phyloP scores from a whole-genome alignment of 2,113 vertebrate genomes.

The Antidorcas marsupialis region DNA sequence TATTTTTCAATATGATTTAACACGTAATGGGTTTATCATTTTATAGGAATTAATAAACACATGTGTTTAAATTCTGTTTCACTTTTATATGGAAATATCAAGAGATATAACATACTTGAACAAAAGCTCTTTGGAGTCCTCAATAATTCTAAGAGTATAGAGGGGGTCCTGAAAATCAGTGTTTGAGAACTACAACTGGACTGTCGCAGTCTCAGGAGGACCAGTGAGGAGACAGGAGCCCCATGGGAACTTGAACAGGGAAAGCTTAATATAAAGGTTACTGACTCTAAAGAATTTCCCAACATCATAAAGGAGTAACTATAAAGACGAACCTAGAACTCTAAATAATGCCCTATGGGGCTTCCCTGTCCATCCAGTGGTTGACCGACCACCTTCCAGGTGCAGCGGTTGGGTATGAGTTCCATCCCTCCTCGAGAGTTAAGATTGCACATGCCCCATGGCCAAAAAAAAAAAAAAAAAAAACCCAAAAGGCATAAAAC shows the following conservation, averaged over 20 bases:
- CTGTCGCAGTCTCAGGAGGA: background rate
- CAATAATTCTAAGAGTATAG: background rate
- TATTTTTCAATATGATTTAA: background rate
- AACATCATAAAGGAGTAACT: background rate
- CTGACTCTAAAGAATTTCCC: background rate
- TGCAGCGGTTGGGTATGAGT: background rate
- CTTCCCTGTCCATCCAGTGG: background rate
- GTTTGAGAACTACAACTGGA: background rate
- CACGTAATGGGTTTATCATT: background rate
- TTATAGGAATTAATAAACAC: background rate
- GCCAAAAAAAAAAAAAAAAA: background rate
- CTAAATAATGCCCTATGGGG: background rate
- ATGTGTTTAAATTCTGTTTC: background rate
- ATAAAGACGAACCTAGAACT: background rate
- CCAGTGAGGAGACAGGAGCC: background rate
- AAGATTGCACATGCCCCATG: background rate
- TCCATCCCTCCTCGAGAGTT: background rate
- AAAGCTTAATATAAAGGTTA: background rate
- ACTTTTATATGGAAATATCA: background rate
- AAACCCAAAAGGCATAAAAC: background rate
- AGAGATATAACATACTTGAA: background rate
- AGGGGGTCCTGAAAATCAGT: background rate
- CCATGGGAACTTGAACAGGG: background rate
- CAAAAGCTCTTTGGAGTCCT: background rate
- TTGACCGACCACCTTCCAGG: background rate